Conservation (phyloP, 2,797 vertebrate genomes). For the Pangasius mekongensis region DNA sequence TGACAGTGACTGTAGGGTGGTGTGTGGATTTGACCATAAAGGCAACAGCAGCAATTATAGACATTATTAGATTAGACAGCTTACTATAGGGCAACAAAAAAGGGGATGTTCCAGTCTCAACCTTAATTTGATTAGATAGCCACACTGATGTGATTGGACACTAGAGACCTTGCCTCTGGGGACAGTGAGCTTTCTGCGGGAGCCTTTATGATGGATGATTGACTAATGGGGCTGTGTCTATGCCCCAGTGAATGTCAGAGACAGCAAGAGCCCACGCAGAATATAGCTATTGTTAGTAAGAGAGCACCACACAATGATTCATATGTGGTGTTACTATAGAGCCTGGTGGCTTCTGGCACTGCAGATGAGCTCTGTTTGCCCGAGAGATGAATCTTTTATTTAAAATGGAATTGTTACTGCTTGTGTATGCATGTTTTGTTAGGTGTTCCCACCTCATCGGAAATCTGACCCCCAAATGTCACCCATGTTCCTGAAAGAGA, state of each 20-base stretch:
- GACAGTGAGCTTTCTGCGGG: constrained; percentile 37
- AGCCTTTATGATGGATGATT: constrained; percentile 47
- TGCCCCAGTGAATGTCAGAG: constrained; percentile 52
- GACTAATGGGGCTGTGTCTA: constrained; percentile 40
- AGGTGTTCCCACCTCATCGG: constrained; percentile 88
- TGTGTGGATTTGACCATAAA: constrained; percentile 29
- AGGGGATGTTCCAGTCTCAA: constrained; percentile 5
- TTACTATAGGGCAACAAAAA: constrained; percentile 4
- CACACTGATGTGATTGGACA: constrained; percentile 36
- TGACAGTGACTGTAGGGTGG: constrained; percentile 34
- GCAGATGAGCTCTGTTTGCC: neutral
- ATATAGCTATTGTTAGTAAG: constrained; percentile 55
- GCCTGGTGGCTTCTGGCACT: constrained; percentile 1
- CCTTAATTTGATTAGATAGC: constrained; percentile 50
- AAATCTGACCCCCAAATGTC: constrained; percentile 96
- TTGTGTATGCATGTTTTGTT: neutral
- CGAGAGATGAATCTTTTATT: neutral
- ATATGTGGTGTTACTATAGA: constrained; percentile 36
- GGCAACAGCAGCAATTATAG: constrained; percentile 24
- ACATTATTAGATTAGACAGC: constrained; percentile 35
- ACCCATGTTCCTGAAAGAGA: constrained; percentile 90
- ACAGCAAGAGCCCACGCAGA: constrained; percentile 38
- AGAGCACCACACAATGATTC: constrained; percentile 45
- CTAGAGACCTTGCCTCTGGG: constrained; percentile 38
- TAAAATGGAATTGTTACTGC: neutral